Evolutionary conservation across 2,797 vertebrate species (phyloP), one percentile per base, ranked within the genome.

Genomic region (Sylvia borin): DNA sequence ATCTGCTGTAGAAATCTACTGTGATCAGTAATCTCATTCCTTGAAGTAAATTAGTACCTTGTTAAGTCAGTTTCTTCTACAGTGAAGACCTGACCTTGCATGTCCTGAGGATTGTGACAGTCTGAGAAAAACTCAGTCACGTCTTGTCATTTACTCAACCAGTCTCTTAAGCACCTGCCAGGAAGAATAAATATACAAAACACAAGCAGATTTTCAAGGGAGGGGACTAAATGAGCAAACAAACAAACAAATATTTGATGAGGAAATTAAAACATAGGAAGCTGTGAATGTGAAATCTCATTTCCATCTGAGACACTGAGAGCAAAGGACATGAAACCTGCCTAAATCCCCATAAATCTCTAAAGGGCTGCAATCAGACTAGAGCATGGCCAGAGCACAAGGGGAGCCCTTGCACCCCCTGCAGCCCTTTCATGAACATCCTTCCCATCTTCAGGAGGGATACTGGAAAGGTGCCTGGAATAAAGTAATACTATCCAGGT

Each of bases 11-110:
- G 47, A 90, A 93, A 94, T 94, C 80, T 80, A 84, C 51, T 61
- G n/a, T 90, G 92, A 93, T 93, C 85, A 36, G 85, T 90, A 81
- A 88, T 88, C 62, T 77, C 48, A 84, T 81, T 75, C 43, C 51
- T 72, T 72, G 66, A 83, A 88, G 22, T 58, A 86, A 95, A 94
- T 78, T 36, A 94, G 17, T 42, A 47, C 45, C 29, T 91, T 95
- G 68, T 43, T 91, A 93, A 88, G 50, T 58, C 10, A 1, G 20
- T 78, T 86, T 61, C 51, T 54, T 78, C 70, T 65, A 13, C 54
- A 83, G 84, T 2, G 1, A 77, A 83, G 57, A 88, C 34, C 60
- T 90, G 91, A 96, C 68, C 93, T 86, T 88, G 54, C 22, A 48
- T 18, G 10, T 81, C 50, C 62, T 93, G 88, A 92, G 43, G 34